Conservation (phyloP, 2,113 vertebrate species). For the Paracanthobrama guichenoti region DNA sequence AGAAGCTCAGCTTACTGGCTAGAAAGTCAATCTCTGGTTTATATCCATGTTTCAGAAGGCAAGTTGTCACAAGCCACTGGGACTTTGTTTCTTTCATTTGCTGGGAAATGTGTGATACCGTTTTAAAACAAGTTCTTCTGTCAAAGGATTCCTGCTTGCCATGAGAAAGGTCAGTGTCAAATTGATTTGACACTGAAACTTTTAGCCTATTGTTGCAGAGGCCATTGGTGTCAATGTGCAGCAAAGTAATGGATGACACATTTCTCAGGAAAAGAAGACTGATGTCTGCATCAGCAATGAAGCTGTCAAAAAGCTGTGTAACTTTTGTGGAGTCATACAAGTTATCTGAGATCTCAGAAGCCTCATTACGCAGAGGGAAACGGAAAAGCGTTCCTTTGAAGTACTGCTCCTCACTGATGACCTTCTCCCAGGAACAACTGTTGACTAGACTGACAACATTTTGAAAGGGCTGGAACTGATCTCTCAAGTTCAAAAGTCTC, state of each 20-base stretch:
- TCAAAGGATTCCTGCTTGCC: slow-evolving; percentile 9
- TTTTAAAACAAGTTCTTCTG: slow-evolving; percentile 64
- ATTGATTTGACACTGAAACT: slow-evolving; percentile 61
- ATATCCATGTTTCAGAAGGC: slow-evolving; percentile 66
- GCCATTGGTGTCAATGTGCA: slow-evolving; percentile 65
- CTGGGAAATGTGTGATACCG: slow-evolving; percentile 56
- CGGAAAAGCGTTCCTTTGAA: slow-evolving; percentile 83
- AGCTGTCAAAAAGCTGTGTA: slow-evolving; percentile 76
- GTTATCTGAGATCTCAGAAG: slow-evolving; percentile 77
- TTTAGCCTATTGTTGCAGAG: slow-evolving; percentile 61
- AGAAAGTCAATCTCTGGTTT: slow-evolving; percentile 64
- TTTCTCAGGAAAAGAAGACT: slow-evolving; percentile 82
- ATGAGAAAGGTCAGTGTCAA: background rate
- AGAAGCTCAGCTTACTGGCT: slow-evolving; percentile 71
- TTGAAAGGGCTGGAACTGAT: slow-evolving; percentile 81
- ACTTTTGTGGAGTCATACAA: slow-evolving; percentile 73
- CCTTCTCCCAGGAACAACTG: slow-evolving; percentile 59
- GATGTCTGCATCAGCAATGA: slow-evolving; percentile 79
- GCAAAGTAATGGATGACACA: slow-evolving; percentile 71
- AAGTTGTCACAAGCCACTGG: slow-evolving; percentile 70
- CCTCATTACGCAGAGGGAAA: slow-evolving; percentile 75
- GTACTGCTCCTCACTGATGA: slow-evolving; percentile 64
- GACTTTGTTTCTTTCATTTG: slow-evolving; percentile 57
- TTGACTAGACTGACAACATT: slow-evolving; percentile 70
- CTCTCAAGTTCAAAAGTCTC: slow-evolving; percentile 62